Conservation (phyloP, 2,888 invertebrate species). For the Epistrophe grossulariae region DNA sequence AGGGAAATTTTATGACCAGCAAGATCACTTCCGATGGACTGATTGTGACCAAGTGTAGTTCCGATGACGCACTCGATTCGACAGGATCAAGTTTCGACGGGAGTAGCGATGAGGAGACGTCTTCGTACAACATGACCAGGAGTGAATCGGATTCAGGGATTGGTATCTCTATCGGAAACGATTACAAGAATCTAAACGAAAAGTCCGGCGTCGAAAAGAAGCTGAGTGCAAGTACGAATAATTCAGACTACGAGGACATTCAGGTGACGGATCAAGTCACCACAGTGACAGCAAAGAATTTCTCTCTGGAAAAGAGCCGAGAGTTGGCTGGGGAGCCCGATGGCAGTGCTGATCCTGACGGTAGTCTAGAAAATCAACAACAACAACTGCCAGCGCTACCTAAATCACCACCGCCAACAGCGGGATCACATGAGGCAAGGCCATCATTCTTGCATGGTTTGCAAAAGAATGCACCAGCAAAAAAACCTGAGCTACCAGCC, state of each 20-base stretch:
- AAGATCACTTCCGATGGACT: conserved; percentile 84
- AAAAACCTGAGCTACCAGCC: conserved; percentile 89
- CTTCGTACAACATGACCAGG: conserved; percentile 83
- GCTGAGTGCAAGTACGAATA: conserved; percentile 81
- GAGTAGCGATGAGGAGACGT: conserved; percentile 83
- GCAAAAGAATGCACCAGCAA: conserved; percentile 83
- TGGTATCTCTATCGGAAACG: conserved; percentile 83
- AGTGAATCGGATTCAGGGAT: conserved; percentile 84
- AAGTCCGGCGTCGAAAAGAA: conserved; percentile 80
- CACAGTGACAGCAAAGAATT: conserved; percentile 59
- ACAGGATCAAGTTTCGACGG: conserved; percentile 84
- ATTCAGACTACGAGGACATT: conserved; percentile 83
- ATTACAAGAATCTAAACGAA: conserved; percentile 79
- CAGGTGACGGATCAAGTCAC: conserved; percentile 81
- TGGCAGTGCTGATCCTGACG: conserved; percentile 93
- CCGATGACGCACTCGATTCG: conserved; percentile 83
- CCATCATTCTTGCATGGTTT: conserved; percentile 90
- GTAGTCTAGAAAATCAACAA: conserved; percentile 85
- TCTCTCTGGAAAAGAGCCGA: conserved; percentile 86
- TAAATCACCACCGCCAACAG: conserved; percentile 83
- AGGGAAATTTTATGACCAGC: conserved; percentile 84
- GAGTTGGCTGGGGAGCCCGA: conserved; percentile 94
- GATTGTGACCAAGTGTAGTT: conserved; percentile 83
- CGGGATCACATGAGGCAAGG: conserved; percentile 84
- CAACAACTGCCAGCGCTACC: conserved; percentile 87